Percentiles rank a stretch among this genome's conserved stretches.
phyloP scores from a whole-genome alignment of 2,888 invertebrate genomes.

The Eupithecia insigniata region DNA sequence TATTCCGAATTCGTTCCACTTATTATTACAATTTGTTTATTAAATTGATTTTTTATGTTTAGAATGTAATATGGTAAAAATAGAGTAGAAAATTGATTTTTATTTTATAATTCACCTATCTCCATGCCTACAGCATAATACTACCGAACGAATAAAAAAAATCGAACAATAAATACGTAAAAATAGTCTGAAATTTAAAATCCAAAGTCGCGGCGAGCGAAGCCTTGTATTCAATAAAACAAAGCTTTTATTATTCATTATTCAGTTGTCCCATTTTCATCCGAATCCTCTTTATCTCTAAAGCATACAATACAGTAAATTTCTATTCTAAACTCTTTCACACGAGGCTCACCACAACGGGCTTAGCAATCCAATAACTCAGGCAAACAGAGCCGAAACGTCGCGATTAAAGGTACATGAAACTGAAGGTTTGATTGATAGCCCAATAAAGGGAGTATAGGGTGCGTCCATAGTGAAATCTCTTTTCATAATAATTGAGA shows the following conservation, averaged over 20 bases:
- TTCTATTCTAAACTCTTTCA: slow-evolving; percentile 23
- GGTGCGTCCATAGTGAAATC: slow-evolving; percentile 10
- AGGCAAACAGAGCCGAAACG: slow-evolving; percentile 18
- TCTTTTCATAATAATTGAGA: neutral
- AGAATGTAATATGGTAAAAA: slow-evolving; percentile 42
- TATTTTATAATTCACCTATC: neutral
- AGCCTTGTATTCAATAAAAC: neutral
- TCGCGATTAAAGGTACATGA: slow-evolving; percentile 30
- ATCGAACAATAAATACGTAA: neutral
- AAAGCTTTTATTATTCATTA: slow-evolving; percentile 7
- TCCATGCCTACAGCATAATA: neutral
- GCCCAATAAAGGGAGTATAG: slow-evolving; percentile 62
- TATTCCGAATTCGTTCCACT: no score
- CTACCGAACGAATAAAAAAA: neutral
- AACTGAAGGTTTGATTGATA: slow-evolving; percentile 63
- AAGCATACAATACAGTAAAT: slow-evolving; percentile 18
- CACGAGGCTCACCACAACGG: slow-evolving; percentile 26
- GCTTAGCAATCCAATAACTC: slow-evolving; percentile 26
- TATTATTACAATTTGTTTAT: no score
- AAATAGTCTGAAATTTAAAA: neutral
- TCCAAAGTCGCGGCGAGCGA: neutral
- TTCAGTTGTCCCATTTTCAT: slow-evolving; percentile 4
- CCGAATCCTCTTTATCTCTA: neutral
- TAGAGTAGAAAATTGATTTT: slow-evolving; percentile 22
- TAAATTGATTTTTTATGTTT: no score